These are phyloP conservation scores for Drosophila percnosoma DNA, from an alignment of 2,888 invertebrate species.

Conservation along the genomic window DNA sequence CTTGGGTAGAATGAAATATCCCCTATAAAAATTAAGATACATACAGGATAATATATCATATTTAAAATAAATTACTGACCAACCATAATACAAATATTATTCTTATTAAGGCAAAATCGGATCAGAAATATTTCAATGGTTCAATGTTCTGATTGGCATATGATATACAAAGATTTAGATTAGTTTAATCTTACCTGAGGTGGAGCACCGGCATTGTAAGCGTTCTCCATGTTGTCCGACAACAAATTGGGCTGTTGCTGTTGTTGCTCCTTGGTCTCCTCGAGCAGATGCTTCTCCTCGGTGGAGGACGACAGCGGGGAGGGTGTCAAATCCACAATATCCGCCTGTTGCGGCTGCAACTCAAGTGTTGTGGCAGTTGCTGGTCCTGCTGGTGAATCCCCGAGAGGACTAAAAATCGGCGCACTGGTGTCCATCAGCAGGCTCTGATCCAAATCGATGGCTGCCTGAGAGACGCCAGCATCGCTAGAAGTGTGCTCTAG, in stretches of 20 bases:
- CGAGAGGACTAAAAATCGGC: slow-evolving; percentile 45
- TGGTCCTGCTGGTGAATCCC: slow-evolving; percentile 8
- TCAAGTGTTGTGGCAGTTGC: slow-evolving; percentile 36
- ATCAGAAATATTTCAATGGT: neutral
- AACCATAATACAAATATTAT: neutral
- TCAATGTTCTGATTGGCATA: neutral
- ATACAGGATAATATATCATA: neutral
- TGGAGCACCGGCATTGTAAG: slow-evolving; percentile 63
- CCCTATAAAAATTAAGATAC: neutral
- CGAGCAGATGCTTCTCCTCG: slow-evolving; percentile 79
- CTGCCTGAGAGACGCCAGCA: slow-evolving; percentile 25
- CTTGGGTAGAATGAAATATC: slow-evolving; percentile 10
- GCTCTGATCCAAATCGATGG: slow-evolving; percentile 43
- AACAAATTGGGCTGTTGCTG: slow-evolving; percentile 35
- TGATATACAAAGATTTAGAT: neutral
- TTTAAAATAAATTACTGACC: neutral
- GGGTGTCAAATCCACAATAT: slow-evolving; percentile 63
- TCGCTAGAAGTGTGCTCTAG: slow-evolving; percentile 67
- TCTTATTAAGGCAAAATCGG: neutral
- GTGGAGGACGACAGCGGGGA: slow-evolving; percentile 68
- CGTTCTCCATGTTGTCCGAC: slow-evolving; percentile 53
- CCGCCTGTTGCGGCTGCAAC: slow-evolving; percentile 57
- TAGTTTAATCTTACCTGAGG: slow-evolving; percentile 56
- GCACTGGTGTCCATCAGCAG: slow-evolving; percentile 66
- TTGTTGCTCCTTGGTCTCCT: slow-evolving; percentile 76